Conservation (phyloP, 2,888 invertebrate species). For the Polymixis lichenea region DNA sequence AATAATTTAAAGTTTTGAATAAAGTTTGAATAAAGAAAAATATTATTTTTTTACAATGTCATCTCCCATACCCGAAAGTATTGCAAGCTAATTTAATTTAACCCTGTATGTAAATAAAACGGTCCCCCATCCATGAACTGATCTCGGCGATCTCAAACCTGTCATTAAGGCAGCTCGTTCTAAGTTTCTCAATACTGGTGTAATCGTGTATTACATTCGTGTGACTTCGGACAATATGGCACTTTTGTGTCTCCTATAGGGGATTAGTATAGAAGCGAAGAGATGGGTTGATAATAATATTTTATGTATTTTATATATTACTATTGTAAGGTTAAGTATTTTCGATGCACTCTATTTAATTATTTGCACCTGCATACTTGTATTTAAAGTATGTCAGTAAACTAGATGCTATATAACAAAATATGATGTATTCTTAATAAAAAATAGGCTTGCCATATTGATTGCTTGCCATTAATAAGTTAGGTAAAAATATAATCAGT, state of each 20-base stretch:
- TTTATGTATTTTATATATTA: neutral
- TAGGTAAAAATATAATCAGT: neutral
- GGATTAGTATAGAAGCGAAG: neutral
- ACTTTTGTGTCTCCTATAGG: neutral
- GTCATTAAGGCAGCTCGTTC: neutral
- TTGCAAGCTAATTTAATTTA: too few species aligned
- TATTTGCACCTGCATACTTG: neutral
- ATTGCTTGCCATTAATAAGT: neutral
- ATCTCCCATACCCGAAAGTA: too few species aligned
- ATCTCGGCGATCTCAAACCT: neutral
- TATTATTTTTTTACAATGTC: too few species aligned
- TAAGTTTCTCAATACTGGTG: neutral
- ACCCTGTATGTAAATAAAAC: neutral
- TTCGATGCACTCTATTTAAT: neutral
- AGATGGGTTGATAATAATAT: neutral
- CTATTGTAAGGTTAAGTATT: neutral
- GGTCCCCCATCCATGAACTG: too few species aligned
- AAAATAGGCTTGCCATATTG: neutral
- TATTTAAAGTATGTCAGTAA: neutral
- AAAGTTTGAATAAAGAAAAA: too few species aligned
- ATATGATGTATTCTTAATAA: neutral
- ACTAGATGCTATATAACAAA: neutral
- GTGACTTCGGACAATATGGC: conserved; percentile 23
- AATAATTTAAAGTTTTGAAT: too few species aligned
- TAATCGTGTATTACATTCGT: neutral